These are phyloP conservation scores for Carterocephalus palaemon DNA, from an alignment of 2,888 invertebrate species.

Conservation along the genomic window DNA sequence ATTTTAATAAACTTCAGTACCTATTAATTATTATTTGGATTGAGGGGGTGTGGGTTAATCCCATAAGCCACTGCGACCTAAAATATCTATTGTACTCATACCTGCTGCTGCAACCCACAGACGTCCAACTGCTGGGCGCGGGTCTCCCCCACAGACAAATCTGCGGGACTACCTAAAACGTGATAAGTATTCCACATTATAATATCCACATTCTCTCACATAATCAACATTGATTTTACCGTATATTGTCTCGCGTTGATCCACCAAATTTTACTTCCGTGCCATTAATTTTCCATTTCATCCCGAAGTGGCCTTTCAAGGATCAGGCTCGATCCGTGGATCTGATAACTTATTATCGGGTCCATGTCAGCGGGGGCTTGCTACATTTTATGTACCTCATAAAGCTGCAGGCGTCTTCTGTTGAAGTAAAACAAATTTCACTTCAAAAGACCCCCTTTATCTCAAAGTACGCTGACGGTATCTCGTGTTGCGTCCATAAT, in stretches of 20 bases:
- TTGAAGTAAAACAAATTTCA: slow-evolving; percentile 21
- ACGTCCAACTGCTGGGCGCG: too few species aligned
- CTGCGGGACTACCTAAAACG: too few species aligned
- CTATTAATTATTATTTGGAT: too few species aligned
- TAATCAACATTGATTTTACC: too few species aligned
- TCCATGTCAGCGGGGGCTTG: slow-evolving; percentile 5
- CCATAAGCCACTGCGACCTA: too few species aligned
- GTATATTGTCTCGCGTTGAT: slow-evolving; percentile 58
- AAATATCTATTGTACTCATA: too few species aligned
- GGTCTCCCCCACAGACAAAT: too few species aligned
- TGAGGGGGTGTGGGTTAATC: too few species aligned
- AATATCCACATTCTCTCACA: too few species aligned
- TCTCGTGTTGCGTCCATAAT: slow-evolving; percentile 54
- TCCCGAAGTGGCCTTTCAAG: slow-evolving; percentile 61
- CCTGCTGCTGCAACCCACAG: too few species aligned
- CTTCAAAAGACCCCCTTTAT: slow-evolving; percentile 39
- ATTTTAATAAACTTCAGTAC: too few species aligned
- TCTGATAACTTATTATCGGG: slow-evolving; percentile 52
- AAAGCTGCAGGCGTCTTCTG: slow-evolving; percentile 12
- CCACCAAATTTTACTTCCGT: slow-evolving; percentile 65
- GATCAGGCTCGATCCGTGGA: slow-evolving; percentile 49
- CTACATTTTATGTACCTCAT: slow-evolving; percentile 30
- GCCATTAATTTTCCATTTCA: slow-evolving; percentile 70
- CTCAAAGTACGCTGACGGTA: slow-evolving; percentile 37
- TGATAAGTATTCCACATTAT: too few species aligned